Percentiles rank a stretch among this genome's conserved stretches.
Conservation (phyloP, 2,113 vertebrate species). For the Tonatia bakeri region DNA sequence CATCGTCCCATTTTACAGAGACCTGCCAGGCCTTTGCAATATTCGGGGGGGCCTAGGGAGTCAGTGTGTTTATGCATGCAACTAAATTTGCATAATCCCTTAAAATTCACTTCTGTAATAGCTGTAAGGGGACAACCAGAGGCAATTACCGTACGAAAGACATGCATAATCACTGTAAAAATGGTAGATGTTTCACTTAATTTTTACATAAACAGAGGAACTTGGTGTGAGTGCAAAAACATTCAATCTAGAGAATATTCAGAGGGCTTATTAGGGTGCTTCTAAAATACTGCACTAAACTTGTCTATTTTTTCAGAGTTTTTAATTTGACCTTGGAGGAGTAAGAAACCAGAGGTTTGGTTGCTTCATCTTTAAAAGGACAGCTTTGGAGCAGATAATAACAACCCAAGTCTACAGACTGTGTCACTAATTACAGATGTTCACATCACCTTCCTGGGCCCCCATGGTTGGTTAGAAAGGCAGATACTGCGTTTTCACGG, state of each 20-base stretch:
- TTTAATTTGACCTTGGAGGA: neutral
- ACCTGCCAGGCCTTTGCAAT: neutral
- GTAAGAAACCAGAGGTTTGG: neutral
- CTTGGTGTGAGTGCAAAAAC: neutral
- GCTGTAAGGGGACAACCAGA: neutral
- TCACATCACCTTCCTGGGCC: neutral
- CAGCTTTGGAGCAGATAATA: neutral
- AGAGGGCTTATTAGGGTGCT: neutral
- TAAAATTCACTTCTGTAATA: neutral
- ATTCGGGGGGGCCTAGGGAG: slow-evolving; percentile 25
- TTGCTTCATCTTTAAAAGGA: neutral
- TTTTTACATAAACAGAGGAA: neutral
- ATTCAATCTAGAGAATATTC: neutral
- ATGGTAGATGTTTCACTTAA: neutral
- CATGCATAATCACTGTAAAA: neutral
- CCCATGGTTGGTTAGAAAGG: neutral
- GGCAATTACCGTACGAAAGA: neutral
- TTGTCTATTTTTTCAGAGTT: neutral
- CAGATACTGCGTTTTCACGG: neutral
- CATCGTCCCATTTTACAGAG: neutral
- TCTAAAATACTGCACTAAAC: neutral
- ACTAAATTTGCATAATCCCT: slow-evolving; percentile 24
- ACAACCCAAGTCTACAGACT: neutral
- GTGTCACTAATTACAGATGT: neutral
- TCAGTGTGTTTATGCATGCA: slow-evolving; percentile 13